Evolutionary conservation across 1,140 invertebrate species (phyloP).

Genomic region (Ips typographus): DNA sequence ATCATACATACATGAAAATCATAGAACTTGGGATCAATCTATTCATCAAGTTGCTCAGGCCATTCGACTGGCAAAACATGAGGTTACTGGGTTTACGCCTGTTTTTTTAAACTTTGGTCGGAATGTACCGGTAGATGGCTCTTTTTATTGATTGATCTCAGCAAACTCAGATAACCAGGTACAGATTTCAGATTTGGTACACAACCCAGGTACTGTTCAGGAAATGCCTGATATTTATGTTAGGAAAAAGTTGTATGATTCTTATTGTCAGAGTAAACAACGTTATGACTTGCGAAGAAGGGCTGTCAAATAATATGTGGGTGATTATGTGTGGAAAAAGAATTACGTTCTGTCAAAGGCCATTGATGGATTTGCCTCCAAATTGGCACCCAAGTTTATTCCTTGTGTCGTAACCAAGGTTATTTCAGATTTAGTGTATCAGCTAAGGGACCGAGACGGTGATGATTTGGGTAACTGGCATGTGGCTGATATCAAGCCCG

Average conservation of each 20-base stretch:
- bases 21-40: no score
- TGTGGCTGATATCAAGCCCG: not conserved
- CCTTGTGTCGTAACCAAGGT: not conserved
- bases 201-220: not conserved
- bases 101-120: no score
- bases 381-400: constrained; percentile 1
- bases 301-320: not conserved
- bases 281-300: not conserved
- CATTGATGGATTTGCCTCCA: not conserved
- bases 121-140: not conserved
- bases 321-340: not conserved
- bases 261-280: not conserved
- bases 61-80: no score
- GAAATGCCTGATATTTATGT: constrained; percentile 1
- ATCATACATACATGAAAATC: no score
- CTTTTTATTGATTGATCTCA: not conserved
- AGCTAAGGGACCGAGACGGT: not conserved
- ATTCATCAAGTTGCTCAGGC: no score
- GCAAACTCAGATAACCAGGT: not conserved
- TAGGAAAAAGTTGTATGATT: not conserved
- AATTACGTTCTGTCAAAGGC: not conserved
- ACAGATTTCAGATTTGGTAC: not conserved
- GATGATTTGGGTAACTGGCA: not conserved
- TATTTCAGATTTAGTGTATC: not conserved
- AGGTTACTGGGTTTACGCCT: no score